Evolutionary conservation across 2,797 vertebrate species (phyloP), one percentile per base, ranked within the genome.

Genomic region (Anguilla anguilla): DNA sequence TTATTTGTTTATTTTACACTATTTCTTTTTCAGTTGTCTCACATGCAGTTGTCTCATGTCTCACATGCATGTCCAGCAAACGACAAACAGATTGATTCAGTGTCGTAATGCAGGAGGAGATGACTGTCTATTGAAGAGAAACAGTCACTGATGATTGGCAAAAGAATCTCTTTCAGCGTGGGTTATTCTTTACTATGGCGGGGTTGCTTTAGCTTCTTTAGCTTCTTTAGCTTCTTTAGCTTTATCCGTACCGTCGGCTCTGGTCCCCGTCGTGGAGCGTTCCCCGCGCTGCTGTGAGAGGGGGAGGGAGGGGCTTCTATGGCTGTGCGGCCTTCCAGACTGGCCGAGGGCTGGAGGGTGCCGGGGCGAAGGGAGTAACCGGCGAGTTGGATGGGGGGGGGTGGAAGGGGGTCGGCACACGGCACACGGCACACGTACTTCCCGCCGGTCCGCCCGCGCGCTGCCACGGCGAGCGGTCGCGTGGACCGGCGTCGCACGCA

Each of bases 281-380:
- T 67, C 61, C 61, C 61, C 11, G 28, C 7, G 28, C 7, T 0
- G 7, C n/a, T n/a, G 28, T 28, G 67, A 72, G 67, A 5, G 61
- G 11, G 28, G 7, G 72, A 11, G 35, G 31, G 84, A 82, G 49
- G 87, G 86, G 84, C 88, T 88, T 94, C 93, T 91, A 88, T 88
- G 91, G 90, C 89, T 87, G 92, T 91, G 93, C 93, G 91, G 93
- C 90, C 90, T 90, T 94, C 92, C 93, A 93, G 90, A 92, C 90
- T 91, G 92, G 93, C 92, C 87, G 88, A 89, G 90, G 93, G 91
- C 89, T 0, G 91, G 91, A 90, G 91, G 90, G 90, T 3, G 57
- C 61, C 22, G 17, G 85, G 85, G 61, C 85, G 69, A 72, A 72
- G 59, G 85, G 85, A 72, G 69, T 85, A 72, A 85, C 49, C 61